Evolutionary conservation across 2,113 vertebrate species (phyloP), one percentile per base, ranked within the genome.

Genomic region (Sinocyclocheilus anshuiensis): DNA sequence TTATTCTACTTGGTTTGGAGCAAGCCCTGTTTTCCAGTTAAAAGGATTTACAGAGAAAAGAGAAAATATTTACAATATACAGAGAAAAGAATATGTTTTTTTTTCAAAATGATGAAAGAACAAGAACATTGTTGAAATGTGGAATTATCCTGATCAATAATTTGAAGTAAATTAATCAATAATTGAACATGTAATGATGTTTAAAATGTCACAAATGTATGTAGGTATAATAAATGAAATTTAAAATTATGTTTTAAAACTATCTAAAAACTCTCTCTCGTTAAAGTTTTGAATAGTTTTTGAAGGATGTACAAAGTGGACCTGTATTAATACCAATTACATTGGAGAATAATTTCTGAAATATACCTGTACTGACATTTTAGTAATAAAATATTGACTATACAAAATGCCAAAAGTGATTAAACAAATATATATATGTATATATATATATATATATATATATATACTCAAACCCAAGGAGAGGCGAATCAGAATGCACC

Each of bases 381-480:
- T 45, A 45, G 42, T 9, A 2, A 45, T 45, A 45, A 10, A 45
- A 45, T 45, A 45, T 10, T 45, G 42, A 11, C 10, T 45, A 45
- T 45, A 45, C 10, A 10, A 45, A 45, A 45, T 45, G 42, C 42
- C 42, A 42, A 42, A 42, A 42, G 42, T 42, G 42, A 42, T 42
- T 33, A 33, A 33, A 33, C 33, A n/a, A n/a, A 4, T 36, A 36
- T 36, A 36, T 36, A 36, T 36, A 36, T 36, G 4, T 36, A 36
- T 36, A 36, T 36, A 36, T 36, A 36, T 36, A 36, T 36, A 36
- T 36, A 4, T 36, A 36, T 36, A 36, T 36, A 36, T 36, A 36
- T 36, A 36, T 33, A 33, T 33, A 33, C 97, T 99, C 97, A 98
- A 96, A 97, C 95, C 97, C 97, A 96, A 98, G 97, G 96, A 98